Base-by-base conservation (phyloP, 2,113 vertebrate genomes). In the Phalacrocorax pelagicus region DNA sequence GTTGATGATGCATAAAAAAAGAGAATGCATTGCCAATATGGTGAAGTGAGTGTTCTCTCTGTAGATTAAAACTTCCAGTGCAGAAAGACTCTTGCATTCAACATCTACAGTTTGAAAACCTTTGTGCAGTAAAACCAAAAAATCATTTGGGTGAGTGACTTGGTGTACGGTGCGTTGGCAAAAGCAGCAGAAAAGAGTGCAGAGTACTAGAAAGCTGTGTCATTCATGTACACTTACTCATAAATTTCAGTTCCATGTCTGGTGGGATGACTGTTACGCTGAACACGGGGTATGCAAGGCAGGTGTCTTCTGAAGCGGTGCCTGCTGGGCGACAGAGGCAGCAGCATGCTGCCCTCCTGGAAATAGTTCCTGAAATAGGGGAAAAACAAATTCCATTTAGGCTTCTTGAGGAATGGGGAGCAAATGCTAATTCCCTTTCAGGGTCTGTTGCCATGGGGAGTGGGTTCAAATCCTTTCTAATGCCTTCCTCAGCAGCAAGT, bases 371-470 rank as follows among this genome's bases (percentile, higher is more conserved):
- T 59, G 62, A 29, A 66, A 52, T 12, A 34, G 47, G 72, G 86
- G 80, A 34, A 71, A 96, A 95, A 23, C 81, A 85, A 73, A 95
- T 92, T 92, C 95, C 92, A 30, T 51, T 54, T 74, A n/a, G 90
- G 88, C 86, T 81, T 71, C 86, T 94, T 5, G 80, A 96, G 95
- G 92, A 96, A 88, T 65, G 69, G 90, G 88, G 86, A 93, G 94
- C 86, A 94, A 96, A 96, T 96, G 96, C 96, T 96, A 96, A 96
- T 97, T 97, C 92, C 69, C 66, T 96, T 96, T 94, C 94, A 90
- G 88, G 89, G 94, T 69, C 88, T 61, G 96, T 97, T 97, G 96
- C 96, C 95, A 95, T 95, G 96, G 96, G 96, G 40, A 97, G 92
- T 91, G 52, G 14, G 90, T 94, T 94, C 88, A 93, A 96, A 97